Conservation (phyloP, 2,888 invertebrate genomes). For the Meganola albula region DNA sequence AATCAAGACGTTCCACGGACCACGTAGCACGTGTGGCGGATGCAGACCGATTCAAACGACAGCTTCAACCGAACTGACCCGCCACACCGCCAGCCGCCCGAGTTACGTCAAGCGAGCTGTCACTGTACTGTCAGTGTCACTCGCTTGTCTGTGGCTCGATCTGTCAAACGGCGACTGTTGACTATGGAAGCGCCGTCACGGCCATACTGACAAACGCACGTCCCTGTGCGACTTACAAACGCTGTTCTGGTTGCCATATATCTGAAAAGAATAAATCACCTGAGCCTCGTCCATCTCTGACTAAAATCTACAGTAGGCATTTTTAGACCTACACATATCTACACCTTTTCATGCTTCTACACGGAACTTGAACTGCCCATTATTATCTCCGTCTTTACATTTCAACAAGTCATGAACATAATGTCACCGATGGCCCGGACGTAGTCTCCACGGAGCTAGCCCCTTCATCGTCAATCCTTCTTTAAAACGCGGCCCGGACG, state of each 20-base stretch:
- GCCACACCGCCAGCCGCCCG: too few species aligned
- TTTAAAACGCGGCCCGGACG: not conserved
- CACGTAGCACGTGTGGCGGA: too few species aligned
- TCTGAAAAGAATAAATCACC: not conserved
- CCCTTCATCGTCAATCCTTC: not conserved
- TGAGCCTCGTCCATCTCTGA: not conserved
- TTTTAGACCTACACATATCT: not conserved
- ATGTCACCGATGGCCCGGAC: not conserved
- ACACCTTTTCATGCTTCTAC: not conserved
- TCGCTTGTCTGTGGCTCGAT: too few species aligned
- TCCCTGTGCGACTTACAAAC: slow-evolving; percentile 1
- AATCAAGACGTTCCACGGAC: too few species aligned
- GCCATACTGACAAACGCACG: not conserved
- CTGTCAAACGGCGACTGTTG: too few species aligned
- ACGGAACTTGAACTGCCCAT: not conserved
- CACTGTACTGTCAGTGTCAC: too few species aligned
- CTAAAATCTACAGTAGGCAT: not conserved
- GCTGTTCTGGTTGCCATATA: not conserved
- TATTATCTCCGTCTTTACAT: not conserved
- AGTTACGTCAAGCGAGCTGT: too few species aligned
- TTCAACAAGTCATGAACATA: not conserved
- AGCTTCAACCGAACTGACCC: too few species aligned
- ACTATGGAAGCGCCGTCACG: slow-evolving; percentile 3
- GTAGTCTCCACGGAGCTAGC: not conserved
- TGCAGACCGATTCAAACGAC: too few species aligned